Evolutionary conservation across 2,888 invertebrate genomes (phyloP).

Genomic region (Malachius bipustulatus): DNA sequence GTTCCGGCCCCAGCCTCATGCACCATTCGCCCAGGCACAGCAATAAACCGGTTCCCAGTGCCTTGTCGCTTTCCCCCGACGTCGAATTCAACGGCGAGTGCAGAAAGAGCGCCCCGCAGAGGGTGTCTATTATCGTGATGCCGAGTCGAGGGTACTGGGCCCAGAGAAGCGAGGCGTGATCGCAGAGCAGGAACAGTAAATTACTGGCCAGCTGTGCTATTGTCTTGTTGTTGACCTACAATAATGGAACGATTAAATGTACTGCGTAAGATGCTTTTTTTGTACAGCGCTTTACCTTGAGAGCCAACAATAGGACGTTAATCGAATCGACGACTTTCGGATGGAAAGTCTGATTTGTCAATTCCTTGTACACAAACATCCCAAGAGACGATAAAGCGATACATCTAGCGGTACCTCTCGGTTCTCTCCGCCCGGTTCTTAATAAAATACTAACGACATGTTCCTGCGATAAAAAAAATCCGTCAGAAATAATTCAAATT

Average conservation of each 20-base stretch:
- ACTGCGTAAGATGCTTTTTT: neutral
- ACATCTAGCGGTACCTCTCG: constrained; percentile 76
- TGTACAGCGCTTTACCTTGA: constrained; percentile 44
- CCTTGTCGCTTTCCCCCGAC: constrained; percentile 51
- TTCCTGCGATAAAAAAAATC: constrained; percentile 55
- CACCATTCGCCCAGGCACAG: constrained; percentile 91
- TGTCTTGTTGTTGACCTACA: constrained; percentile 65
- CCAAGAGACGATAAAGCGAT: constrained; percentile 80
- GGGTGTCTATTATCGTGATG: constrained; percentile 46
- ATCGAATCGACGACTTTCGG: constrained; percentile 55
- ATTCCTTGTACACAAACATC: constrained; percentile 57
- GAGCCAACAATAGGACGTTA: constrained; percentile 52
- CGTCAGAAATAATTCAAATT: too few relatives aligned
- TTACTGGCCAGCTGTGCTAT: constrained; percentile 80
- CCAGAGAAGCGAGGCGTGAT: constrained; percentile 63
- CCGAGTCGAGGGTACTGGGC: constrained; percentile 53
- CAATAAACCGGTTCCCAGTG: constrained; percentile 68
- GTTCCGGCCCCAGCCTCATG: constrained; percentile 64
- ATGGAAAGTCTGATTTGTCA: constrained; percentile 48
- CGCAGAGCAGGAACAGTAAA: constrained; percentile 63
- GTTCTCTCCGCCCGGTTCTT: constrained; percentile 79
- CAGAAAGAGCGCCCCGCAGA: constrained; percentile 37
- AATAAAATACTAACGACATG: constrained; percentile 78
- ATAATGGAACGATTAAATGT: constrained; percentile 20
- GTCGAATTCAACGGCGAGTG: constrained; percentile 39